A percentile compares a stretch with the other conserved stretches of the same genome.
Conservation (phyloP, 2,797 vertebrate species). For the Knipowitschia caucasica region DNA sequence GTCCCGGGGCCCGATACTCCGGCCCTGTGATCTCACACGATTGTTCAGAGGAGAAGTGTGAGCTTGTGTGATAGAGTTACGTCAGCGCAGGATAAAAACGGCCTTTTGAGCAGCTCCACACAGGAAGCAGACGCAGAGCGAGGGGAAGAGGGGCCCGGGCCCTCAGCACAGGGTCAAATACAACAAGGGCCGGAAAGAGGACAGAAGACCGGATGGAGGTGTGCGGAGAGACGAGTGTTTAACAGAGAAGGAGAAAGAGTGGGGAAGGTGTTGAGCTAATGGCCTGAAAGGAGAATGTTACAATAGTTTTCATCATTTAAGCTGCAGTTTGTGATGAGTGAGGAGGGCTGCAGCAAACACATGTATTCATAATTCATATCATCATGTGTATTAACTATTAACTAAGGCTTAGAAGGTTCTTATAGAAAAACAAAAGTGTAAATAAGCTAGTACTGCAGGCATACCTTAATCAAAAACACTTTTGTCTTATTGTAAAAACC, state of each 20-base stretch:
- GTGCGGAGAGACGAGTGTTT: constrained; percentile 25
- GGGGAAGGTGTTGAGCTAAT: not conserved
- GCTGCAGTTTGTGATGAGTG: too few species aligned
- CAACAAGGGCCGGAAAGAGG: constrained; percentile 68
- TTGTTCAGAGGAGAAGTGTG: constrained; percentile 68
- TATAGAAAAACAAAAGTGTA: too few species aligned
- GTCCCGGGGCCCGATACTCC: constrained; percentile 64
- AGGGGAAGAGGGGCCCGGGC: constrained; percentile 20
- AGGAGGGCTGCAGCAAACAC: too few species aligned
- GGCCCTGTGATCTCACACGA: constrained; percentile 69
- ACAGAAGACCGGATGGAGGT: constrained; percentile 22
- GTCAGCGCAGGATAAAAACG: constrained; percentile 72
- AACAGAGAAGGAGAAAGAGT: constrained; percentile 22
- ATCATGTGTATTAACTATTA: too few species aligned
- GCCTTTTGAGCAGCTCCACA: constrained; percentile 74
- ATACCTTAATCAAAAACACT: too few species aligned
- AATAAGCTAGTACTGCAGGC: too few species aligned
- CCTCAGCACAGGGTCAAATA: constrained; percentile 42
- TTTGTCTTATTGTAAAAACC: too few species aligned
- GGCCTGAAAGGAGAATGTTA: too few species aligned
- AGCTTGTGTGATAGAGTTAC: constrained; percentile 49
- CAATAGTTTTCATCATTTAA: too few species aligned
- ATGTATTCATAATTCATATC: too few species aligned
- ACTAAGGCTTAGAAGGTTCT: too few species aligned
- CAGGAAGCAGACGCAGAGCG: constrained; percentile 56